Evolutionary conservation across 1,140 invertebrate genomes (phyloP).

Genomic region (Drosophila ironensis): DNA sequence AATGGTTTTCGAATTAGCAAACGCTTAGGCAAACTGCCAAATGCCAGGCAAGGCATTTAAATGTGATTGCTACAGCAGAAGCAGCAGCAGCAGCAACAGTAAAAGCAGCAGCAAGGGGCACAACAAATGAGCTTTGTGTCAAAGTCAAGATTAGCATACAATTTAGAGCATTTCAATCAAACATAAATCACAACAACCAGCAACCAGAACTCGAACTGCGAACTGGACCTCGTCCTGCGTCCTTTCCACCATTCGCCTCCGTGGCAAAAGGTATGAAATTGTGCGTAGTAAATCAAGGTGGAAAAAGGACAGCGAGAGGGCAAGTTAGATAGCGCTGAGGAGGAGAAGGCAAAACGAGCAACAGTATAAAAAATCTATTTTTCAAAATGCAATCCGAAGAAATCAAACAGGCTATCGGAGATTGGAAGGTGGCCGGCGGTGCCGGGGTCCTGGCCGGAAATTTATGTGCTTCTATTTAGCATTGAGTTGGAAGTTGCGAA

Average conservation of each 20-base stretch:
- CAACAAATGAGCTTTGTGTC: slow-evolving; percentile 55
- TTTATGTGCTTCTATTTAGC: slow-evolving; percentile 78
- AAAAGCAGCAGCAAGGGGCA: background rate
- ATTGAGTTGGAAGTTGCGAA: slow-evolving; percentile 52
- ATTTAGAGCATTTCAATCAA: slow-evolving; percentile 74
- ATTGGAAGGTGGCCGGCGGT: background rate
- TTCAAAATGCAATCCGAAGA: slow-evolving; percentile 66
- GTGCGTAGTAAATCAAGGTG: slow-evolving; percentile 62
- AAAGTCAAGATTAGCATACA: slow-evolving; percentile 64
- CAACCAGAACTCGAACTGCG: slow-evolving; percentile 26
- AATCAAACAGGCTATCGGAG: slow-evolving; percentile 56
- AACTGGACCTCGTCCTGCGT: slow-evolving; percentile 9
- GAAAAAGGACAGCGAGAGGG: background rate
- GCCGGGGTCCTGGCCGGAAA: slow-evolving; percentile 27
- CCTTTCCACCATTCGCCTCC: slow-evolving; percentile 1
- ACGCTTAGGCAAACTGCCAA: slow-evolving; percentile 43
- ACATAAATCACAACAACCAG: slow-evolving; percentile 64
- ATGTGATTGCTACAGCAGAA: slow-evolving; percentile 18
- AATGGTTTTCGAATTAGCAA: slow-evolving; percentile 58
- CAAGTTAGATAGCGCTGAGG: background rate
- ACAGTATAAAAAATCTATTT: slow-evolving; percentile 70
- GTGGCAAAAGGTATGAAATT: slow-evolving; percentile 53
- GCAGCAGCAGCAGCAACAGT: background rate
- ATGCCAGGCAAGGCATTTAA: slow-evolving; percentile 31
- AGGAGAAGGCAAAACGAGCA: slow-evolving; percentile 15